Percentiles rank a stretch among this genome's conserved stretches.
Evolutionary conservation across 2,113 vertebrate species (phyloP).

Genomic region (Lagenorhynchus albirostris): DNA sequence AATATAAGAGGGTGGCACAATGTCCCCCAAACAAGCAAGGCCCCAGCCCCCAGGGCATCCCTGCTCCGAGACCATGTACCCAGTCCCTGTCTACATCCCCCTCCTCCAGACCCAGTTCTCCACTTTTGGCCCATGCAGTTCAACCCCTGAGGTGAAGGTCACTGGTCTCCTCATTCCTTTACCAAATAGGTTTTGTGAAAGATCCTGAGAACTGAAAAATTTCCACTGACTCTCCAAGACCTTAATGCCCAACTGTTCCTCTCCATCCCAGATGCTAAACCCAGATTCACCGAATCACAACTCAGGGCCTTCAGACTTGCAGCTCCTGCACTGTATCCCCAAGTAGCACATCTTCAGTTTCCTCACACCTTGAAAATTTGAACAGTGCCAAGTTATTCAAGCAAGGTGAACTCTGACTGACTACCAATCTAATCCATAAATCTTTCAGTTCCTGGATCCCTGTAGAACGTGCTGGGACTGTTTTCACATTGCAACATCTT

Average conservation of each 20-base stretch:
- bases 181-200: not conserved
- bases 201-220: not conserved
- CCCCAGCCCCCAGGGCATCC: not conserved
- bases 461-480: not conserved
- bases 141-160: not conserved
- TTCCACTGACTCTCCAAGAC: not conserved
- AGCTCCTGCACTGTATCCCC: not conserved
- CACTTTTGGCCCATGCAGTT: accelerated
- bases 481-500: not conserved
- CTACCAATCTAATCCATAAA: not conserved
- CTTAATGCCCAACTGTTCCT: not conserved
- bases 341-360: not conserved
- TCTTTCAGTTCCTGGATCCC: not conserved
- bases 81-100: not conserved
- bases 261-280: not conserved
- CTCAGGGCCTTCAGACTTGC: accelerated
- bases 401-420: not conserved
- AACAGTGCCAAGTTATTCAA: not conserved
- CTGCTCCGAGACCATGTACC: not conserved
- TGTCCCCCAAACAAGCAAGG: not conserved
- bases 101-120: not conserved
- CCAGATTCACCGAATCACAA: not conserved
- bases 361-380: not conserved
- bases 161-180: not conserved
- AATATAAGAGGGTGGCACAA: not conserved